Evolutionary conservation across 2,888 invertebrate species (phyloP), one percentile per base, ranked within the genome.

Genomic region (Muscina levida): DNA sequence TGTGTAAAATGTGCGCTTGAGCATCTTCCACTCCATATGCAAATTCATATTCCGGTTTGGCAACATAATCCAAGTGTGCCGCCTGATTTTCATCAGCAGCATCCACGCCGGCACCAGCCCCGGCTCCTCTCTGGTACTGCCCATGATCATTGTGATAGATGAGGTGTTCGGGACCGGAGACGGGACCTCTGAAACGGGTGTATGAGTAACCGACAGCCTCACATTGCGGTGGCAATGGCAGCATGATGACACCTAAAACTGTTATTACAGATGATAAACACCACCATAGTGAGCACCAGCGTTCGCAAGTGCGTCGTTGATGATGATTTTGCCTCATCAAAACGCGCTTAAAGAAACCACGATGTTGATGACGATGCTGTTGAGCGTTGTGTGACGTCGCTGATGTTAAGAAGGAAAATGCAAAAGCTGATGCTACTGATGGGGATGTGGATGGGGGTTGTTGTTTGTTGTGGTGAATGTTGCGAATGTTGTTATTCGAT

Each of bases 11-110:
- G 71, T 94, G 94, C 22, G 93, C 94, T 83, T 92, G 91, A 4
- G 94, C 94, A 89, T 95, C 95, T 85, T 95, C 94, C 42, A 95
- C 94, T 66, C 95, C 95, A 86, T 95, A 95, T 0, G 94, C 92
- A 89, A 94, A 95, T 48, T 93, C 92, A 87, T 95, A 95, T 88
- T 95, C 94, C 15, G 95, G 95, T 87, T 94, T 93, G 1, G 94
- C 95, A 88, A 94, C 92, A 88, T 93, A 95, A 88, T 95, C 95
- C 62, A 94, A 92, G 87, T 93, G 92, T 87, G 92, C 72, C 82
- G 84, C 83, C 46, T 56, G 74, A 82, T 89, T 88, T 56, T 86
- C 84, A 59, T 31, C 31, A 22, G 17, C 53, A 89, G 2, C 66
- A n/a, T 57, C n/a, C 22, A 62, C 71, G 0, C 48, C 71, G 15